Base-by-base conservation (phyloP, 1,140 invertebrate species). In the Antheraea mylitta region DNA sequence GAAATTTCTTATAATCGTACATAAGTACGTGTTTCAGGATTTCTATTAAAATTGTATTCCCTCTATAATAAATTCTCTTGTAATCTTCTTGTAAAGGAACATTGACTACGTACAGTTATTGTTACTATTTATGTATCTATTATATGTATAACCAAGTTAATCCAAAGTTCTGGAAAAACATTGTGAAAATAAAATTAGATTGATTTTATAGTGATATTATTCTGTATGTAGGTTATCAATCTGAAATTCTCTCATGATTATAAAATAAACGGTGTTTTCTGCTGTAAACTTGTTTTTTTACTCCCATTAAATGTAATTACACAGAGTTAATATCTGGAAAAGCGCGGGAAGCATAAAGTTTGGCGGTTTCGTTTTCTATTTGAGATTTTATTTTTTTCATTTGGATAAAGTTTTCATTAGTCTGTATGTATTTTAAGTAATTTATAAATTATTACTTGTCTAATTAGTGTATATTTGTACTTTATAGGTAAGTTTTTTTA, bases 191-290 rank as follows among this genome's bases (percentile, higher is more conserved):
- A 83, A 83, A 89, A 67, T 90, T 92, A 90, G 90, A 89, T 89
- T 90, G 85, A 81, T 92, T 90, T 92, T 90, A 89, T 90, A 92
- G 87, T 88, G 83, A 92, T 89, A 88, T 74, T 74, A 74, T 91
- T 93, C 88, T 91, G 86, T 93, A 92, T 83, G 90, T 92, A 92
- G 89, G 88, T 91, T 92, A 91, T 92, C 90, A 89, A 92, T 92
- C 89, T 91, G 91, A 92, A 90, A 89, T 93, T 93, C 90, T 93
- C 91, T 93, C 90, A 93, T 93, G 89, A 92, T 92, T 92, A 92
- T 93, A 91, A 92, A 93, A 93, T 93, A 93, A 93, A 93, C 92
- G 90, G 92, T 93, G 92, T 93, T 93, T 93, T 92, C 92, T 93
- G 92, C 91, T 90, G 89, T 90, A 86, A 75, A 10, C 74, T 48